A percentile compares a stretch with the other conserved stretches of the same genome.
These are phyloP conservation scores for Stegodyphus mimosarum DNA, from an alignment of 1,140 invertebrate species.

Conservation along the genomic window DNA sequence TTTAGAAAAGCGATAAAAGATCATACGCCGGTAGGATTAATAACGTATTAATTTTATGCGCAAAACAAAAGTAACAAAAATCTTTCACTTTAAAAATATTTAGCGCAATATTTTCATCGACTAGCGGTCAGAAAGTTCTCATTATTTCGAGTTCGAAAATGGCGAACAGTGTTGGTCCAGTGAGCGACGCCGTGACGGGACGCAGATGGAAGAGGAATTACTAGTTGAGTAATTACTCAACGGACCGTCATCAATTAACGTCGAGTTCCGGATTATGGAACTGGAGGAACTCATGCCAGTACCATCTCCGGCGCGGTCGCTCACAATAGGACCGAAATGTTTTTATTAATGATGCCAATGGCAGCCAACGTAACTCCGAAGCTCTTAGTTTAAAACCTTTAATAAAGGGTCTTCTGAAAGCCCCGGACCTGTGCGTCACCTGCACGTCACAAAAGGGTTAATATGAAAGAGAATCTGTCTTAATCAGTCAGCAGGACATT, in stretches of 20 bases:
- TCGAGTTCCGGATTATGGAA: conserved; percentile 30
- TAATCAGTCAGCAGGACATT: conserved; percentile 1
- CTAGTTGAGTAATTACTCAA: conserved; percentile 37
- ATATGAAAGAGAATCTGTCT: conserved; percentile 4
- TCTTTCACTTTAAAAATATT: too few species aligned
- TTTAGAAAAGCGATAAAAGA: too few species aligned
- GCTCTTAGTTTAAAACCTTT: conserved; percentile 20
- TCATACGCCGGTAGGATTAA: too few species aligned
- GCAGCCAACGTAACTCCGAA: neutral
- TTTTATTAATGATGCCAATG: conserved; percentile 30
- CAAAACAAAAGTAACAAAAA: too few species aligned
- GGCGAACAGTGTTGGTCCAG: too few species aligned
- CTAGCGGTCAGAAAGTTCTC: too few species aligned
- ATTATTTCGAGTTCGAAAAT: too few species aligned
- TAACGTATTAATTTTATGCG: too few species aligned
- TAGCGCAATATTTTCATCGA: too few species aligned
- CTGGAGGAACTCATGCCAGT: neutral
- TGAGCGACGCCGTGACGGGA: neutral
- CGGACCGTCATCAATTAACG: conserved; percentile 36
- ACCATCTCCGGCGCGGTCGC: too few species aligned
- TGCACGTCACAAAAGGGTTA: neutral
- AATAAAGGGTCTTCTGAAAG: neutral
- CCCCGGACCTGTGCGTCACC: neutral
- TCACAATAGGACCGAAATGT: neutral
- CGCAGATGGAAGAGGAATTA: conserved; percentile 36